These are phyloP conservation scores for Andricus grossulariae DNA, from an alignment of 1,140 invertebrate species.

Conservation along the genomic window DNA sequence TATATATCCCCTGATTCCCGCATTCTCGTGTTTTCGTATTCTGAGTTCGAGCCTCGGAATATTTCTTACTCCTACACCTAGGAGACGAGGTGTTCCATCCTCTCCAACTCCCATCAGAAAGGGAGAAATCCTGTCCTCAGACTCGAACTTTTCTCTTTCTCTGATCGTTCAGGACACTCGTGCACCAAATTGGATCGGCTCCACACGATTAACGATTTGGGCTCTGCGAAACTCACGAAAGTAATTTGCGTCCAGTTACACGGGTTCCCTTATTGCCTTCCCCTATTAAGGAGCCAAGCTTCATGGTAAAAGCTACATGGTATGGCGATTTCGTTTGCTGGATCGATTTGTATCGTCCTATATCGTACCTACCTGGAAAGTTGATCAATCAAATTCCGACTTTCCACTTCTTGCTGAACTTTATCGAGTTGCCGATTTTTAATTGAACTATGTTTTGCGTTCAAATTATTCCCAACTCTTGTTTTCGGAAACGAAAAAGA, in stretches of 20 bases:
- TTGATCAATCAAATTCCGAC: no score
- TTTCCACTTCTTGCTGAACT: no score
- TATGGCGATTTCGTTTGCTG: no score
- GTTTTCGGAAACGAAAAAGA: no score
- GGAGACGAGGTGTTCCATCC: not conserved
- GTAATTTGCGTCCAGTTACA: not conserved
- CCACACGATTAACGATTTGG: slow-evolving; percentile 10
- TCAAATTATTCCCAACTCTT: no score
- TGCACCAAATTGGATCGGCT: slow-evolving; percentile 17
- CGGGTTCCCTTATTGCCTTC: not conserved
- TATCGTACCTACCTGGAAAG: no score
- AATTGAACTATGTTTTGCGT: no score
- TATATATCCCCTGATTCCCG: not conserved
- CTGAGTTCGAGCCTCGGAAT: slow-evolving; percentile 11
- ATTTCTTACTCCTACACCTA: not conserved
- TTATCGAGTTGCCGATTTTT: no score
- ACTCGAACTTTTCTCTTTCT: slow-evolving; percentile 4
- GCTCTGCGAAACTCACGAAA: slow-evolving; percentile 5
- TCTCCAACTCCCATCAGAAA: not conserved
- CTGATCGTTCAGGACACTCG: slow-evolving; percentile 22
- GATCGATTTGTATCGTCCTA: no score
- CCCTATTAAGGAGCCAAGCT: slow-evolving; percentile 19
- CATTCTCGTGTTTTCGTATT: slow-evolving; percentile 4
- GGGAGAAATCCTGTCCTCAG: not conserved
- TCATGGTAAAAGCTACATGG: slow-evolving; percentile 17